Evolutionary conservation across 2,113 vertebrate species (phyloP).

Genomic region (Bombycilla garrulus): DNA sequence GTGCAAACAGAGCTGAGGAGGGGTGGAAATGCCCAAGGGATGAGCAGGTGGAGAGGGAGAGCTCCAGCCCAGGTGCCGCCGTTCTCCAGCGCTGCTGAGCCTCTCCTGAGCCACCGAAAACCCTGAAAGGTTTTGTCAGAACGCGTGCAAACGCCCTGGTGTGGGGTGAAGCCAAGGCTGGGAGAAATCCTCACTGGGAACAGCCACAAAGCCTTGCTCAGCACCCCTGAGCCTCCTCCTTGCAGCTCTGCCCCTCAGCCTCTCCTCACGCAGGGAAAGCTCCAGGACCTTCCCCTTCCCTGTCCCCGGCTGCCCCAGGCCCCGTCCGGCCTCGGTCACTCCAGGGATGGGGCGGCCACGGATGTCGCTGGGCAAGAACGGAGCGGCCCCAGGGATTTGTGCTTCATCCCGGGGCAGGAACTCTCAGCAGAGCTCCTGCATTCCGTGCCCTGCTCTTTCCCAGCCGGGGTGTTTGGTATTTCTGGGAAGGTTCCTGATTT

Average conservation of each 20-base stretch:
- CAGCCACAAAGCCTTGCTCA: accelerated
- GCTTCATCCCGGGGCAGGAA: not conserved
- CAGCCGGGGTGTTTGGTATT: not conserved
- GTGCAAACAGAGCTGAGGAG: not conserved
- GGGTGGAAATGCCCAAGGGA: not conserved
- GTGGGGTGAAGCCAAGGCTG: not conserved
- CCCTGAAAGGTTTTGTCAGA: too few species aligned
- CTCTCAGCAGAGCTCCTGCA: not conserved
- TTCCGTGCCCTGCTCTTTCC: not conserved
- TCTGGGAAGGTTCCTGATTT: not conserved
- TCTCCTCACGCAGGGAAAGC: not conserved
- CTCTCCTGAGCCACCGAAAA: accelerated
- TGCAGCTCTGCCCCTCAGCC: not conserved
- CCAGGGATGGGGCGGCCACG: not conserved
- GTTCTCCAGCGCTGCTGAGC: not conserved
- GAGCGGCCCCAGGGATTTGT: not conserved
- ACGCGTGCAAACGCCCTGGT: not conserved
- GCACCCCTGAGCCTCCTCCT: not conserved
- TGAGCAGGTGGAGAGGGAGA: not conserved
- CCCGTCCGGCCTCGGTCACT: not conserved
- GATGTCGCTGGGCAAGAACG: accelerated
- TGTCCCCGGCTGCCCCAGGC: not conserved
- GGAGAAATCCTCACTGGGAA: not conserved
- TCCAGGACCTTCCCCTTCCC: not conserved
- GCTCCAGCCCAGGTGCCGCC: not conserved